Evolutionary conservation across 2,113 vertebrate genomes (phyloP).

Genomic region (Tamias sibiricus): DNA sequence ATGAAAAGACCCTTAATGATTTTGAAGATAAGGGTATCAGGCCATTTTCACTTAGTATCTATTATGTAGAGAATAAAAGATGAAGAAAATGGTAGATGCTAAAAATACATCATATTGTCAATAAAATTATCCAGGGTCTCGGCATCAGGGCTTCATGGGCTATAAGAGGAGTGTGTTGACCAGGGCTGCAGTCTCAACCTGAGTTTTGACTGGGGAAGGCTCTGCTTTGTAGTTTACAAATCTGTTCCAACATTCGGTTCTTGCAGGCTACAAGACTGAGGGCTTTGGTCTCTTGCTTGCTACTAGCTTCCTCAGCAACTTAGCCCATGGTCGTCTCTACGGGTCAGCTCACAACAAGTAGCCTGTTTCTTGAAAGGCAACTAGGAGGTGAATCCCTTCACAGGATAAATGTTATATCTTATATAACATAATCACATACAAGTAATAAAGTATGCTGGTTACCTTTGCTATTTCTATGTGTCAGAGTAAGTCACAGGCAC

Average conservation of each 20-base stretch:
- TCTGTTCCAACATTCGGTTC: background rate
- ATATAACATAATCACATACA: background rate
- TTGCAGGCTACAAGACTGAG: background rate
- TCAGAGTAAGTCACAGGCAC: background rate
- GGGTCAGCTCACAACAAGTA: background rate
- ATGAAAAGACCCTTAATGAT: background rate
- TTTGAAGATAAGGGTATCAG: background rate
- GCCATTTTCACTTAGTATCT: conserved; percentile 27
- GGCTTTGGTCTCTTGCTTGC: background rate
- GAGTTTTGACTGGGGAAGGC: background rate
- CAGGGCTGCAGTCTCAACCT: background rate
- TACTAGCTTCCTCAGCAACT: background rate
- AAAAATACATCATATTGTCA: background rate
- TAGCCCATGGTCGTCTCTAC: background rate
- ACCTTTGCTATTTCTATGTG: background rate
- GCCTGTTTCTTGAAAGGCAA: background rate
- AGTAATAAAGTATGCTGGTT: background rate
- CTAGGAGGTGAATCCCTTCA: background rate
- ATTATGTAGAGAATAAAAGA: background rate
- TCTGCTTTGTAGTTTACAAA: background rate
- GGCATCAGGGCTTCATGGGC: background rate
- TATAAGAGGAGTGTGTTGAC: background rate
- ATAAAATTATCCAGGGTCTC: background rate
- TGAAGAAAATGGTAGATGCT: conserved; percentile 31
- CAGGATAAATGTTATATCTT: background rate